These are phyloP conservation scores for Actinia equina DNA, from an alignment of 64 coral and sea anemone species.

Conservation along the genomic window DNA sequence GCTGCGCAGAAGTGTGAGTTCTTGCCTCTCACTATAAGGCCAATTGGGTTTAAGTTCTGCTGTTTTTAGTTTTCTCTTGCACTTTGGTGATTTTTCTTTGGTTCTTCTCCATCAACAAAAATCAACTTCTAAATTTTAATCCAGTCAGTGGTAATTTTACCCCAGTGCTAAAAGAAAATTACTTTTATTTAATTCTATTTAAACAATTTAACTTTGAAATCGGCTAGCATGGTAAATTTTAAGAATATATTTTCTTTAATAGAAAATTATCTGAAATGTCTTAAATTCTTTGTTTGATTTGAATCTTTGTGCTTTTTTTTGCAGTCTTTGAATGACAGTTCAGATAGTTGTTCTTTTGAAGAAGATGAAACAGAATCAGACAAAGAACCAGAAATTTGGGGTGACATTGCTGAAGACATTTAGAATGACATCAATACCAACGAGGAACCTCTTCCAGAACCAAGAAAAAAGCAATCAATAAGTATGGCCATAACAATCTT, in stretches of 20 bases:
- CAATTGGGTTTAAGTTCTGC: too few species aligned
- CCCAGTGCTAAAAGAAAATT: too few species aligned
- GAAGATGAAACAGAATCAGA: constrained; percentile 15
- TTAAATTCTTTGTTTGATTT: not conserved
- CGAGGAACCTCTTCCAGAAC: constrained; percentile 41
- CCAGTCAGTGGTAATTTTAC: too few species aligned
- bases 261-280: not conserved
- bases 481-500: not conserved
- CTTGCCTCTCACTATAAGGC: too few species aligned
- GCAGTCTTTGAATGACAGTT: not conserved
- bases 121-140: too few species aligned
- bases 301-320: not conserved
- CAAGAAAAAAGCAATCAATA: not conserved
- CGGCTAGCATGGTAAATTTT: not conserved
- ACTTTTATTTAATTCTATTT: too few species aligned
- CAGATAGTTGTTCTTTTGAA: not conserved
- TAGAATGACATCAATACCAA: not conserved
- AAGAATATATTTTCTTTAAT: not conserved
- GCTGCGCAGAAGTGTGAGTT: too few species aligned
- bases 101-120: too few species aligned
- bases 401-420: constrained; percentile 3
- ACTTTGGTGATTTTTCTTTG: too few species aligned
- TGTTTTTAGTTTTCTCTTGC: too few species aligned
- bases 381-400: constrained; percentile 21
- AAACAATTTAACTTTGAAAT: too few species aligned